phyloP scores from a whole-genome alignment of 2,113 vertebrate genomes.

The Butorides virescens region DNA sequence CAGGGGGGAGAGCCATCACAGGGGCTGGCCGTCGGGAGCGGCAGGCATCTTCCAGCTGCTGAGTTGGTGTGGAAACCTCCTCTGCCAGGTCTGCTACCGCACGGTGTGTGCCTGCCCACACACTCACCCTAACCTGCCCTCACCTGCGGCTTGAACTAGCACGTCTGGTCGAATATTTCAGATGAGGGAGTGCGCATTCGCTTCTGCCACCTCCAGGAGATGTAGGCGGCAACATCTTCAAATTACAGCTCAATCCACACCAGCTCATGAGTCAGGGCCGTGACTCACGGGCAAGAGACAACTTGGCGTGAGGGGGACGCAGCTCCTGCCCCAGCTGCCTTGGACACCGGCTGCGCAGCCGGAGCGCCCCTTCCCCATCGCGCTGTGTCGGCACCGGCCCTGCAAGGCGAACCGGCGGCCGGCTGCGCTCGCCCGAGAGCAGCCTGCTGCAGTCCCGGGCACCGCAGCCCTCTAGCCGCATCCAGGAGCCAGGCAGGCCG shows the following conservation, averaged over 20 bases:
- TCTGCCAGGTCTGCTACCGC: background rate
- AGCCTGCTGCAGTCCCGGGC: background rate
- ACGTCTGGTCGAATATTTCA: background rate
- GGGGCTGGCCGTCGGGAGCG: rapidly evolving
- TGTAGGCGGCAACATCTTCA: constrained; percentile 23
- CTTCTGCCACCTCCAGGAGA: constrained; percentile 44
- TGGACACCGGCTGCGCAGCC: background rate
- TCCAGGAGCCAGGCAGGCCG: rapidly evolving
- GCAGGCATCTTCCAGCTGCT: background rate
- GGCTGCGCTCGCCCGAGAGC: background rate
- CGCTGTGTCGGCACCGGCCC: rapidly evolving
- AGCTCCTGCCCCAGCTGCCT: background rate
- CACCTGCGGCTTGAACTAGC: background rate
- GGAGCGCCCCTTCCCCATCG: rapidly evolving
- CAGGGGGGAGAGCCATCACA: background rate
- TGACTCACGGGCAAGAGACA: constrained; percentile 29
- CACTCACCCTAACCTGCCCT: background rate
- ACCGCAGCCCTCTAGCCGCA: background rate
- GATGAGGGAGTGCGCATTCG: background rate
- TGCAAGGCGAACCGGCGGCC: rapidly evolving
- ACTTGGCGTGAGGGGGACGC: background rate
- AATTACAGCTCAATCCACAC: constrained; percentile 17
- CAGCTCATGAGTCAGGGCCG: constrained; percentile 13
- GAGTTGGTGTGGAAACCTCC: background rate
- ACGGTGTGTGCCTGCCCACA: background rate